Evolutionary conservation across 1,140 invertebrate species (phyloP), one percentile per base, ranked within the genome.

Genomic region (Drosophila sp.): DNA sequence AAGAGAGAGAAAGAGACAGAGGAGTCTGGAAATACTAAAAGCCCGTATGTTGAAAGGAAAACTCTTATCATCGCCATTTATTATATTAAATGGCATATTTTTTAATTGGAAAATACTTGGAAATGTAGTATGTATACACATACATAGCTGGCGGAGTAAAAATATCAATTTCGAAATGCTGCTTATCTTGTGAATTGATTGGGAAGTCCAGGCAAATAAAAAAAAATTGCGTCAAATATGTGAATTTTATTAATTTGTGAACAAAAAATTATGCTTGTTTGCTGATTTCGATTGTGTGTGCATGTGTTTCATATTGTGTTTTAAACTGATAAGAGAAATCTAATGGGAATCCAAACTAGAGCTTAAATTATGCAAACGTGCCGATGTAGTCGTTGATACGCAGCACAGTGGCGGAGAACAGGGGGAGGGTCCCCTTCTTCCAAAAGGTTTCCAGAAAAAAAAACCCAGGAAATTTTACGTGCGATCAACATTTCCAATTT

Each of bases 31-130:
- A 50, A 47, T 75, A 56, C 11, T 68, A 75, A 71, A 78, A 78
- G 74, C 64, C 69, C 58, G 68, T 77, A 72, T 80, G 61, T 63
- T 62, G 70, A 71, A 75, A 63, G 63, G 44, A 50, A 47, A 38
- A 65, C 60, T 38, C 58, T 55, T 64, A 60, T 60, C 32, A 40
- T 50, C 54, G 40, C 61, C 60, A 70, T 74, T 74, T 74, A 75
- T 75, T 57, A 50, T 50, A 10, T 50, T 47, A 25, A 74, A 67
- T 58, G 60, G 25, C 68, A 67, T 38, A 47, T 23, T 23, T 47
- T 25, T 25, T 50, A 50, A 50, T 50, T 50, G 44, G 6, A 27
- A 27, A 47, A 47, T 47, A 25, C 44, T 47, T 47, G 23, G 44
- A 47, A 30, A 29, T 40, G 27, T 32, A 40, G n/a, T 0, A 7